Conservation (phyloP, 2,797 vertebrate species). For the Heliangelus exortis region DNA sequence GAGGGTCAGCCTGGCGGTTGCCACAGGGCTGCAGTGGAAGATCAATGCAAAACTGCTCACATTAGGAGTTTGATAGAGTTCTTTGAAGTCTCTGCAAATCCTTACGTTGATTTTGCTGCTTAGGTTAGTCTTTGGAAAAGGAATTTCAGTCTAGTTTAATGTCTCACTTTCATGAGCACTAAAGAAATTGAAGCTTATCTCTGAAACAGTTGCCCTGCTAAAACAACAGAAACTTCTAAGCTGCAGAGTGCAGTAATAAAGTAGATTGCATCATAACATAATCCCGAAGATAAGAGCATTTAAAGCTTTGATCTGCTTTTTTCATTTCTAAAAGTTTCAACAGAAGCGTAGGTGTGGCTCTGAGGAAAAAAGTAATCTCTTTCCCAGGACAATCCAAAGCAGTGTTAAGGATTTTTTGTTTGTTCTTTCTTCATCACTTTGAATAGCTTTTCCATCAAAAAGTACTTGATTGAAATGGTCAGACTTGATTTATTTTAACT, state of each 20-base stretch:
- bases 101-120: background rate
- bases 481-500: background rate
- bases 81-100: background rate
- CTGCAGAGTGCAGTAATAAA: background rate
- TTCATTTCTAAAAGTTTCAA: background rate
- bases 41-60: background rate
- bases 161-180: background rate
- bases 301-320: background rate
- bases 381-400: background rate
- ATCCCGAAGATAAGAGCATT: constrained; percentile 2
- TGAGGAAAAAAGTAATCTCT: background rate
- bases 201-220: background rate
- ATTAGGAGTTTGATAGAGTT: background rate
- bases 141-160: background rate
- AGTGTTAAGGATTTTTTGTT: background rate
- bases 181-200: background rate
- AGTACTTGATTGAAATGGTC: background rate
- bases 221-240: background rate
- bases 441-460: background rate
- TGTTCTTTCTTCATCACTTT: background rate
- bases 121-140: background rate
- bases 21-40: background rate
- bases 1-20: background rate
- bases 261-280: background rate
- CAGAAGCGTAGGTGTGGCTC: background rate